phyloP scores from a whole-genome alignment of 2,888 invertebrate genomes.

The Drosophila rellima region DNA sequence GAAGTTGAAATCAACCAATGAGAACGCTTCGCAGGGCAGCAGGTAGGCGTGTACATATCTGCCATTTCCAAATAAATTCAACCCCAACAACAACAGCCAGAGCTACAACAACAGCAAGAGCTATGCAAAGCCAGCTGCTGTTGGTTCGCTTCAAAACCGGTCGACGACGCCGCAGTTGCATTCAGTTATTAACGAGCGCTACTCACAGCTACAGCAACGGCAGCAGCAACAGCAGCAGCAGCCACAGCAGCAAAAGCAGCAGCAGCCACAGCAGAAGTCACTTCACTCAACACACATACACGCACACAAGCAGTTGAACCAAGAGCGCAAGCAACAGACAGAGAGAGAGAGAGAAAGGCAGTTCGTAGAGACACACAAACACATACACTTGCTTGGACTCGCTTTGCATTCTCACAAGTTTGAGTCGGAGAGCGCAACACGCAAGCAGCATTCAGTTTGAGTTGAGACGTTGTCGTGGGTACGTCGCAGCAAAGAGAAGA shows the following conservation, averaged over 20 bases:
- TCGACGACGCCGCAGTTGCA: constrained; percentile 82
- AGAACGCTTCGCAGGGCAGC: constrained; percentile 58
- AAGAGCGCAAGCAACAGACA: constrained; percentile 24
- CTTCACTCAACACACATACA: constrained; percentile 63
- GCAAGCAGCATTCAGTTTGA: constrained; percentile 79
- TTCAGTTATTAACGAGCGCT: constrained; percentile 84
- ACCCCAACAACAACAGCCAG: constrained; percentile 61
- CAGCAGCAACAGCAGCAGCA: constrained; percentile 50
- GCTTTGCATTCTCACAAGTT: constrained; percentile 72
- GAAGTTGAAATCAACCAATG: constrained; percentile 68
- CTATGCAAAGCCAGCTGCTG: constrained; percentile 49
- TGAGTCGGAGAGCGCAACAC: constrained; percentile 79
- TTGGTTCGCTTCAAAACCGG: constrained; percentile 82
- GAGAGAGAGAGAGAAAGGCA: constrained; percentile 21
- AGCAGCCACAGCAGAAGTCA: constrained; percentile 76
- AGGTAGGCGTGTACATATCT: constrained; percentile 83
- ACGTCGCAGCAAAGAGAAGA: constrained; percentile 67
- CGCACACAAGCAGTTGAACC: constrained; percentile 5
- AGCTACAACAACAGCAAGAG: constrained; percentile 29
- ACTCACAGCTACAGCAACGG: constrained; percentile 79
- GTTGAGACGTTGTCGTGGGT: constrained; percentile 81
- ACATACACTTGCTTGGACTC: constrained; percentile 25
- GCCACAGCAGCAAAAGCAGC: constrained; percentile 52
- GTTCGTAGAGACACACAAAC: background rate
- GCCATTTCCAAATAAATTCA: constrained; percentile 82